A percentile compares a stretch with the other conserved stretches of the same genome.
Evolutionary conservation across 2,797 vertebrate species (phyloP).

Genomic region (Gallinago nigripennis): DNA sequence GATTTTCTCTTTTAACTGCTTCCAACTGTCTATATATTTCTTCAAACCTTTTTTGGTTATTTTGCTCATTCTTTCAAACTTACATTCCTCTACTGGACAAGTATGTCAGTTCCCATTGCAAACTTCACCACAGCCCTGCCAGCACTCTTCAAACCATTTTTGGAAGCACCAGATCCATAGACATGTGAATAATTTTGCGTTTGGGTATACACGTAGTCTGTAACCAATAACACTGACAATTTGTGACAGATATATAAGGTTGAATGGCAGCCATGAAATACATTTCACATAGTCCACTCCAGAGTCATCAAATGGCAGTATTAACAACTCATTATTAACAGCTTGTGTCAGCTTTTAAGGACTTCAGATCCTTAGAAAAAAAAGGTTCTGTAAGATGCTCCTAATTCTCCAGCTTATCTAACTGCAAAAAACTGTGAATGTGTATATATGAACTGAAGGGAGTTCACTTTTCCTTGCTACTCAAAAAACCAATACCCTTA

Average conservation of each 20-base stretch:
- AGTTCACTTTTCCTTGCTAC: not conserved
- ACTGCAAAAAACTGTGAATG: not conserved
- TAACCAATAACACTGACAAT: not conserved
- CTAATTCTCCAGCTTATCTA: not conserved
- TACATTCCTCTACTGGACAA: not conserved
- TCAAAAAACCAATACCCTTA: not conserved
- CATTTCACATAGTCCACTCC: not conserved
- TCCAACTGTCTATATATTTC: not conserved
- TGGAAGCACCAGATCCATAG: not conserved
- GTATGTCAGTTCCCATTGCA: not conserved
- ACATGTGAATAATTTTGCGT: not conserved
- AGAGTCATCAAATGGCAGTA: not conserved
- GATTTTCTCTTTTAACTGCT: conserved; percentile 12
- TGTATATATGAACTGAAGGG: not conserved
- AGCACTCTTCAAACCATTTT: not conserved
- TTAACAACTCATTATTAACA: not conserved
- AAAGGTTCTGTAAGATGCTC: not conserved
- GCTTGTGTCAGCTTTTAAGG: conserved; percentile 11
- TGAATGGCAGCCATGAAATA: conserved; percentile 36
- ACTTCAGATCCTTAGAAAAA: not conserved
- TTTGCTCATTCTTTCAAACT: not conserved
- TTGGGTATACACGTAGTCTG: not conserved
- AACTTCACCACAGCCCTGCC: not conserved
- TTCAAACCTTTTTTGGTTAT: not conserved
- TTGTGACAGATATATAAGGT: not conserved